Evolutionary conservation across 1,140 invertebrate species (phyloP).

Genomic region (Cotesia chilonis): DNA sequence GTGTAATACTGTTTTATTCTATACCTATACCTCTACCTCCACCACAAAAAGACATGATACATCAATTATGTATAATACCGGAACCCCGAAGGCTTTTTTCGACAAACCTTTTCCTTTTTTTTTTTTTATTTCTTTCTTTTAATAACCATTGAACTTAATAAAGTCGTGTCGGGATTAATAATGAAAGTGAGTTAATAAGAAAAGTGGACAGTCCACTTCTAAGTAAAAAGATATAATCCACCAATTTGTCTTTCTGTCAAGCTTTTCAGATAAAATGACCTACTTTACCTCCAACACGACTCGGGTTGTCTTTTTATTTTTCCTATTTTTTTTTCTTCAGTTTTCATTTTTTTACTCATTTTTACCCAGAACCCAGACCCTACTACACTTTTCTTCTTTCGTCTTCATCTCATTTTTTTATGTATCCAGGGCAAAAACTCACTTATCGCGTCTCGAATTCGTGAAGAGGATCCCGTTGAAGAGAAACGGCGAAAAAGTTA

Average conservation of each 20-base stretch:
- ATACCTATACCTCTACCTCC: no score
- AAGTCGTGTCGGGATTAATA: no score
- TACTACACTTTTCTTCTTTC: neutral
- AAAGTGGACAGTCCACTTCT: slow-evolving; percentile 7
- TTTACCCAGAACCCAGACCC: neutral
- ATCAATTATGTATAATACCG: no score
- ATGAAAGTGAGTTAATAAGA: neutral
- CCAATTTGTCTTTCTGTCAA: slow-evolving; percentile 17
- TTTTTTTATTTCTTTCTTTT: no score
- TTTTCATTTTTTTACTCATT: neutral
- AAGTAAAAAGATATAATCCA: slow-evolving; percentile 14
- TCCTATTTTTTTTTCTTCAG: neutral
- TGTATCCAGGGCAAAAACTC: slow-evolving; percentile 13
- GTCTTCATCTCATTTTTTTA: neutral
- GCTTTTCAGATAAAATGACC: slow-evolving; percentile 23
- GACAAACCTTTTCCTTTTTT: no score
- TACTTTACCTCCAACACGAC: neutral
- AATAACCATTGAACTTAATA: no score
- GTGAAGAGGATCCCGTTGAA: neutral
- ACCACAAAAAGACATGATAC: no score
- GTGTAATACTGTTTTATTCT: no score
- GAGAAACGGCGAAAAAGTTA: slow-evolving; percentile 8
- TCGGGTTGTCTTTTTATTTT: neutral
- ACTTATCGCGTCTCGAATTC: slow-evolving; percentile 12
- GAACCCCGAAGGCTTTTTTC: no score